Percentiles rank a stretch among this genome's conserved stretches.
Evolutionary conservation across 2,797 vertebrate genomes (phyloP).

Genomic region (Coluber constrictor): DNA sequence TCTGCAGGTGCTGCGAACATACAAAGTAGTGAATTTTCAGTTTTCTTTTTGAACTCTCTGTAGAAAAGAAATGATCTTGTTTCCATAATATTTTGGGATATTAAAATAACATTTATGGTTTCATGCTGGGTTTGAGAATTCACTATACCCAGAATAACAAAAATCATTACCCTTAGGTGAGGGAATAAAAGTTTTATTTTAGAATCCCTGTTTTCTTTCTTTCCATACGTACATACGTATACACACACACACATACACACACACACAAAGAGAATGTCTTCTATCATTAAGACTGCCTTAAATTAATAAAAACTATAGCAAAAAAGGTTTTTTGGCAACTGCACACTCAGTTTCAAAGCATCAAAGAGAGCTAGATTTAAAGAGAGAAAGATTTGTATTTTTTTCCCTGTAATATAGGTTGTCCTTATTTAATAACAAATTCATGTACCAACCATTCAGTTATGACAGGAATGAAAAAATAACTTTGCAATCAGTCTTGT

Average conservation of each 20-base stretch:
- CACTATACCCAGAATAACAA: slow-evolving; percentile 17
- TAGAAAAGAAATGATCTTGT: slow-evolving; percentile 4
- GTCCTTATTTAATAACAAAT: background rate
- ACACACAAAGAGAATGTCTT: background rate
- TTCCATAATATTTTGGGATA: slow-evolving; percentile 29
- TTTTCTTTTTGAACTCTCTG: background rate
- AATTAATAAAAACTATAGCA: slow-evolving; percentile 8
- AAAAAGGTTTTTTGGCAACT: background rate
- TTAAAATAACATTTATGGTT: slow-evolving; percentile 21
- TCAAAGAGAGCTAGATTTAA: background rate
- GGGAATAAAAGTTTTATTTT: slow-evolving; percentile 5
- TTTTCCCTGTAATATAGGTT: too few species aligned
- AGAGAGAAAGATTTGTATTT: background rate
- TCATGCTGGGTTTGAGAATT: slow-evolving; percentile 26
- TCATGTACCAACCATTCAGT: background rate
- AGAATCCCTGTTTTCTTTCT: background rate
- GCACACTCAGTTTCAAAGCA: background rate
- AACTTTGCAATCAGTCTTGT: background rate
- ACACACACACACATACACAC: background rate
- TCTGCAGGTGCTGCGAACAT: slow-evolving; percentile 28
- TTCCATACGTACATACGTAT: background rate
- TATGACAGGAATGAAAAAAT: background rate
- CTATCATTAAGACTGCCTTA: background rate
- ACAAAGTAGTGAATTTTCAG: slow-evolving; percentile 37
- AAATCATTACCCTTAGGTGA: slow-evolving; percentile 14